Evolutionary conservation across 2,888 invertebrate genomes (phyloP), one percentile per base, ranked within the genome.

Genomic region (Tinea pellionella): DNA sequence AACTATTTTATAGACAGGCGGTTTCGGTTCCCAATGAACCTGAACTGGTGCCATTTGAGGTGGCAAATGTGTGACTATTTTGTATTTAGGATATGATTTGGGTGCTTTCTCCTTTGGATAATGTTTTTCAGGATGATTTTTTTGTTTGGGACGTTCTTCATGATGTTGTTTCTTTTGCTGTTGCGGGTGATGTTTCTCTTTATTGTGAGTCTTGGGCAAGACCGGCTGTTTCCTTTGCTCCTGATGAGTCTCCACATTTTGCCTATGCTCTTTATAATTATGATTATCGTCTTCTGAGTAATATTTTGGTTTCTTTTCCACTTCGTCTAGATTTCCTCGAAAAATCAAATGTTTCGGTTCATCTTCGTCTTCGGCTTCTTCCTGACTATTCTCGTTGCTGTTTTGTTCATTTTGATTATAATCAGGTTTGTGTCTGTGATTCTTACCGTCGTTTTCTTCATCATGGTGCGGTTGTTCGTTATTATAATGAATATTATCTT

Each of bases 311-410:
- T 57, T 1, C 1, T 32, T 57, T 32, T 57, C 57, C n/a, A 32
- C 29, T 32, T 57, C 57, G 6, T 57, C 32, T 19, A 15, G 13
- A 29, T 32, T 57, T 57, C 16, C 57, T 4, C 11, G 57, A 43
- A 56, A 55, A 58, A 80, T 64, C 0, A 79, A 67, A 51, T 79
- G 78, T 62, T 73, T 71, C 2, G 83, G 80, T 24, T 66, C 68
- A 41, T 73, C 70, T 16, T 72, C 70, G 9, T 72, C 67, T 60
- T 72, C 70, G 9, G 71, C 67, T 60, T 68, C 68, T 61, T 75
- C 70, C 58, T 78, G 2, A 19, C n/a, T 55, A 11, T 9, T 24
- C 6, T 18, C 29, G 8, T 30, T 30, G 30, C 29, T 24, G n/a
- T 15, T n/a, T n/a, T 30, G 4, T n/a, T 18, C 29, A n/a, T 57